A percentile compares a stretch with the other conserved stretches of the same genome.
Conservation (phyloP, 2,888 invertebrate species). For the Drosophila limbata region DNA sequence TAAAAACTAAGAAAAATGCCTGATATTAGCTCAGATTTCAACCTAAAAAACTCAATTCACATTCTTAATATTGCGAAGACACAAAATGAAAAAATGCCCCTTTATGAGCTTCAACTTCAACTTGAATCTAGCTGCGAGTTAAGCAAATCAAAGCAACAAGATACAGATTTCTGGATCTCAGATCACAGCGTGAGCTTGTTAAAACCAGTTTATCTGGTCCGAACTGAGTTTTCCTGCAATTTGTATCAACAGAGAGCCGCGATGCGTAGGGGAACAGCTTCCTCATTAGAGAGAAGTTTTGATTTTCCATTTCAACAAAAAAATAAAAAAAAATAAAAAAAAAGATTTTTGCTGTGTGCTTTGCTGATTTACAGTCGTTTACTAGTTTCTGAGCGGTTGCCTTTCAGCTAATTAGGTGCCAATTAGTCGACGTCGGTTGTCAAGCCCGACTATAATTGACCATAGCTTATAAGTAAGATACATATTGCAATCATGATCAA, state of each 20-base stretch:
- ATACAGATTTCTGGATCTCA: conserved; percentile 11
- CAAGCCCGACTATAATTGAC: conserved; percentile 23
- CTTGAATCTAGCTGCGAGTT: conserved; percentile 38
- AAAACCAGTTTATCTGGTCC: conserved; percentile 72
- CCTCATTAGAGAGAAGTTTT: conserved; percentile 68
- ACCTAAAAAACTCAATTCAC: not conserved
- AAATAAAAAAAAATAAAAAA: not conserved
- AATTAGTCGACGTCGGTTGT: conserved; percentile 55
- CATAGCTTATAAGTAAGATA: conserved; percentile 10
- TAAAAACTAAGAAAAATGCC: not conserved
- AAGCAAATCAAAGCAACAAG: conserved; percentile 27
- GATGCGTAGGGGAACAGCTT: conserved; percentile 33
- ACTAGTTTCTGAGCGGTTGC: conserved; percentile 7
- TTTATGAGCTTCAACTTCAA: conserved; percentile 36
- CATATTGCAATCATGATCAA: conserved; percentile 12
- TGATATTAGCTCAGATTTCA: not conserved
- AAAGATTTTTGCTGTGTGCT: conserved; percentile 40
- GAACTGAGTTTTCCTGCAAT: conserved; percentile 54
- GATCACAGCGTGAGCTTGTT: conserved; percentile 13
- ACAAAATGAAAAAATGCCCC: conserved; percentile 36
- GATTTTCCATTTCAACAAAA: conserved; percentile 45
- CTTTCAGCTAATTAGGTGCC: conserved; percentile 51
- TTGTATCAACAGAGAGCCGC: conserved; percentile 16
- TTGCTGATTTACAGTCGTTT: conserved; percentile 39
- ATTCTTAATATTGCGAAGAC: conserved; percentile 2